Conservation (phyloP, 2,113 vertebrate genomes). For the Ploceus nigricollis region DNA sequence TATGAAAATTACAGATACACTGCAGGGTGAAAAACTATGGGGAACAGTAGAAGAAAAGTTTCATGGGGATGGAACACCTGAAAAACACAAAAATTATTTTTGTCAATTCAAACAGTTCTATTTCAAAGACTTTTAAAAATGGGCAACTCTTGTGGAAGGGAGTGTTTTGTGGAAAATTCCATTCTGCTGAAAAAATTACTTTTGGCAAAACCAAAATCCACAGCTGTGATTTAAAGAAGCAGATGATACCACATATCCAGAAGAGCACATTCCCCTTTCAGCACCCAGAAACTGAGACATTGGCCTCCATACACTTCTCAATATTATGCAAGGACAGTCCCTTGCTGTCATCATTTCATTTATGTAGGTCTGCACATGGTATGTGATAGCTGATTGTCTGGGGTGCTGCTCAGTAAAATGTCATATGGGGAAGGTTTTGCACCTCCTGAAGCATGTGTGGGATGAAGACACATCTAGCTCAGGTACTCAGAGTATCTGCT, state of each 20-base stretch:
- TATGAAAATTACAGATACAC: not conserved
- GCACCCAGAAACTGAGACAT: not conserved
- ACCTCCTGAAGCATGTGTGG: not conserved
- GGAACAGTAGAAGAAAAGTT: not conserved
- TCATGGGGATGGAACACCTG: not conserved
- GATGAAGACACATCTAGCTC: not conserved
- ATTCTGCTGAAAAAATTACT: not conserved
- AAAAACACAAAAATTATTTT: not conserved
- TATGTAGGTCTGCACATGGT: not conserved
- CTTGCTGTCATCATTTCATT: not conserved
- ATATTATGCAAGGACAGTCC: not conserved
- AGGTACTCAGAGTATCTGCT: not conserved
- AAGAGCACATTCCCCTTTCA: not conserved
- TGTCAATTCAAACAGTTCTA: not conserved
- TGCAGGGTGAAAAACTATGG: not conserved
- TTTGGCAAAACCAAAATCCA: not conserved
- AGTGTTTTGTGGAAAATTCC: not conserved
- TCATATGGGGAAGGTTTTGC: fast-evolving
- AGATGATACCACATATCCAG: not conserved
- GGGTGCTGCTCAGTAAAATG: not conserved
- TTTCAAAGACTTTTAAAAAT: not conserved
- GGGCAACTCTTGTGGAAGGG: not conserved
- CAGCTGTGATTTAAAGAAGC: not conserved
- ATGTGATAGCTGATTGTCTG: not conserved
- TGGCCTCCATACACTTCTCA: not conserved